Base-by-base conservation (phyloP, 2,888 invertebrate genomes). In the Scaptodrosophila latifasciaeformis region DNA sequence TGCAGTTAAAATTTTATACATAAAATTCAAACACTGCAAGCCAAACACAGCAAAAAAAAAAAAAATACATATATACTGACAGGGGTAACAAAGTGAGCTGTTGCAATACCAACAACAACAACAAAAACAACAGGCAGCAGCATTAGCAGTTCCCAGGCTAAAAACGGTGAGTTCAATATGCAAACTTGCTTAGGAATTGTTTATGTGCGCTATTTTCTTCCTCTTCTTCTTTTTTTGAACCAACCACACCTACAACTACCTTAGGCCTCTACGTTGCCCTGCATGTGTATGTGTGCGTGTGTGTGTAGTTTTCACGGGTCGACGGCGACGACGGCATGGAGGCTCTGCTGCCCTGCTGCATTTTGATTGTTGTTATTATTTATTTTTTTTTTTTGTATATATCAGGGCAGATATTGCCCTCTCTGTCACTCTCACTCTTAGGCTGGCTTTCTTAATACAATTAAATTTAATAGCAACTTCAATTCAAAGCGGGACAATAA, bases 401-500 rank as follows among this genome's bases (percentile, higher is more conserved):
- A 53, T 61, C 53, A 52, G 53, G 49, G 13, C 55, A 57, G 42
- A 61, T 61, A 51, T 34, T 30, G 24, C 17, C 48, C 27, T 54
- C 13, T 49, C 15, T 42, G 24, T 15, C 44, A 40, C 2, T 44
- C 40, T 45, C 43, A 42, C 52, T 19, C 12, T 42, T 30, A 30
- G 2, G 1, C 37, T n/a, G n/a, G 46, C 47, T 34, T 44, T 43
- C 58, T 47, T 48, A 18, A 49, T 43, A 52, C 75, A 78, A 75
- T 78, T 71, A 57, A 57, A 65, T 76, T 71, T 75, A 71, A 75
- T 72, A 71, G 53, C 30, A 13, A 27, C 29, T 30, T 15, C 67
- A 75, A 78, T 65, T 74, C 59, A 72, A 75, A 70, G 69, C 54
- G 65, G n/a, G 7, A 44, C 27, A 66, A 78, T 75, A n/a, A n/a